Evolutionary conservation across 2,888 invertebrate genomes (phyloP).

Genomic region (Pycnomerus fuliginosus): DNA sequence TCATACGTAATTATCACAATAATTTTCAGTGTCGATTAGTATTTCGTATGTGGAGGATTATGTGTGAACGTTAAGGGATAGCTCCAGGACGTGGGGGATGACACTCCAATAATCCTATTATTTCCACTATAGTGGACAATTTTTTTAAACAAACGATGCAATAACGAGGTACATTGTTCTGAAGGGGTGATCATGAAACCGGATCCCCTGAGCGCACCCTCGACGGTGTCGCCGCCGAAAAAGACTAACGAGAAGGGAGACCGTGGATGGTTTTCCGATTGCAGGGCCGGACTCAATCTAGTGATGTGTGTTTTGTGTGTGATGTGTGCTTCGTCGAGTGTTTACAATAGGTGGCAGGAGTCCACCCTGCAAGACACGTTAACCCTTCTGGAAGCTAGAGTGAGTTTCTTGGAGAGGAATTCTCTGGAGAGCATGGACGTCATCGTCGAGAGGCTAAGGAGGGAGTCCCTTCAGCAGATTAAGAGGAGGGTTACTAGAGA

Average conservation of each 20-base stretch:
- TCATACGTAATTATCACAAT: neutral
- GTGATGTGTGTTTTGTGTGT: conserved; percentile 65
- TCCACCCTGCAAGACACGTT: conserved; percentile 58
- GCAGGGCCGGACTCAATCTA: conserved; percentile 44
- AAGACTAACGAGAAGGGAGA: conserved; percentile 32
- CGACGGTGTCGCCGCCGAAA: no score
- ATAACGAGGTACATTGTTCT: conserved; percentile 39
- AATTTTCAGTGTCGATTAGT: neutral
- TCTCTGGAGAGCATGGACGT: conserved; percentile 48
- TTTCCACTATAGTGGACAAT: no score
- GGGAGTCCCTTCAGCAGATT: conserved; percentile 56
- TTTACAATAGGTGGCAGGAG: conserved; percentile 62
- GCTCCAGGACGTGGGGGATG: no score
- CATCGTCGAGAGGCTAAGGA: conserved; percentile 57
- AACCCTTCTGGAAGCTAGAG: conserved; percentile 59
- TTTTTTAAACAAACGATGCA: conserved; percentile 30
- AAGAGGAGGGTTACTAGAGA: conserved; percentile 50
- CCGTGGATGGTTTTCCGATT: no score
- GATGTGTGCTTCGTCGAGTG: conserved; percentile 63
- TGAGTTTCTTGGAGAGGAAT: conserved; percentile 57
- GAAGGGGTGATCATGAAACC: conserved; percentile 44
- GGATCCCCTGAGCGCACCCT: conserved; percentile 43
- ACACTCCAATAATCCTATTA: no score
- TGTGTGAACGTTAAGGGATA: no score
- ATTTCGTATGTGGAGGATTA: no score